A percentile compares a stretch with the other conserved stretches of the same genome.
These are phyloP conservation scores for Cryptus armator DNA, from an alignment of 2,888 invertebrate species.

Conservation along the genomic window DNA sequence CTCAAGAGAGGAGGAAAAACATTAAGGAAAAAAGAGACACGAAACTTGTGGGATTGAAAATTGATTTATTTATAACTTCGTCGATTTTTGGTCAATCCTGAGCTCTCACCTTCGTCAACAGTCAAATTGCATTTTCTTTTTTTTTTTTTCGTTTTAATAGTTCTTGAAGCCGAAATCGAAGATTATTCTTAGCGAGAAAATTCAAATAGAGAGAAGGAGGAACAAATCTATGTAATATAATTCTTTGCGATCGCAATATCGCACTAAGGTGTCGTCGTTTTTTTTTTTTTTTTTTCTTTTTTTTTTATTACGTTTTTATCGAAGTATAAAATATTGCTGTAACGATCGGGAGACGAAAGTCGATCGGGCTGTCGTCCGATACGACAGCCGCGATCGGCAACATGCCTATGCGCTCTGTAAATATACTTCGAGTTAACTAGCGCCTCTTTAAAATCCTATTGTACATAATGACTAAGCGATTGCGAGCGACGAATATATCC, in stretches of 20 bases:
- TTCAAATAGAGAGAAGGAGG: slow-evolving; percentile 63
- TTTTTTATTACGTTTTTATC: slow-evolving; percentile 47
- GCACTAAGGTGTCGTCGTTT: slow-evolving; percentile 29
- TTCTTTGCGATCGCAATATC: slow-evolving; percentile 54
- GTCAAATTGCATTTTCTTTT: slow-evolving; percentile 33
- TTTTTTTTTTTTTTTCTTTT: slow-evolving; percentile 2
- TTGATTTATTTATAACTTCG: slow-evolving; percentile 63
- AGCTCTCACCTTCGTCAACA: slow-evolving; percentile 46
- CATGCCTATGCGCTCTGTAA: slow-evolving; percentile 42
- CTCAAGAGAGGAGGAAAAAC: not conserved
- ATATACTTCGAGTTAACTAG: slow-evolving; percentile 47
- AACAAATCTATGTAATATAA: slow-evolving; percentile 54
- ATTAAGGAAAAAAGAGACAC: slow-evolving; percentile 23
- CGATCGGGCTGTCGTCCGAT: slow-evolving; percentile 41
- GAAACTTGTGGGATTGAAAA: slow-evolving; percentile 62
- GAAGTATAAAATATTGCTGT: slow-evolving; percentile 69
- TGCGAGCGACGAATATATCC: slow-evolving; percentile 52
- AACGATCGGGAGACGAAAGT: slow-evolving; percentile 55
- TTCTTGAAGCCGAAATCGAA: slow-evolving; percentile 63
- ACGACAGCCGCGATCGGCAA: slow-evolving; percentile 37
- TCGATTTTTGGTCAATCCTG: slow-evolving; percentile 65
- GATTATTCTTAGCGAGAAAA: slow-evolving; percentile 64
- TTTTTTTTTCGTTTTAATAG: slow-evolving; percentile 11
- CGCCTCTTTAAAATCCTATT: slow-evolving; percentile 24
- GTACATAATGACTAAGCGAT: slow-evolving; percentile 56